Evolutionary conservation across 2,888 invertebrate species (phyloP), one percentile per base, ranked within the genome.

Genomic region (Drosophila crucigera): DNA sequence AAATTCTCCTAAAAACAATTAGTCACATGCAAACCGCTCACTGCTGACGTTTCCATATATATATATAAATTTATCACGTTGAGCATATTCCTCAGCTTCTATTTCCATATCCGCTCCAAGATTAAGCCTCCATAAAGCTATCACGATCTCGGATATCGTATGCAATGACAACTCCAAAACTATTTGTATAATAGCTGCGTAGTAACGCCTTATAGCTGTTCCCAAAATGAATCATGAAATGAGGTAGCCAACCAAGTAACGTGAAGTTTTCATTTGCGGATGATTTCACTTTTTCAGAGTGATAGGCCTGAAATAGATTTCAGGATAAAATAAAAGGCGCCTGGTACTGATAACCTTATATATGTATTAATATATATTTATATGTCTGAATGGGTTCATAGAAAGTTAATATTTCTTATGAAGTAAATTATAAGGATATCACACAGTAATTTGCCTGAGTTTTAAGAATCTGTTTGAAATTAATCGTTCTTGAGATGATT

Each of bases 81-180:
- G 1, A 6, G 73, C 78, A 73, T 47, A 83, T 28, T 55, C 6
- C 1, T 31, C 16, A 1, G 70, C 76, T n/a, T 41, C 4, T 14
- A 1, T 11, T 0, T 41, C 33, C 47, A 70, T 31, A 54, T 83
- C 83, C 5, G 52, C 16, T n/a, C 78, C 74, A 84, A 0, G 64
- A 7, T 41, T 64, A 54, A 4, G 70, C 87, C 0, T 52, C 33
- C 0, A 47, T 19, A 22, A 41, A 83, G 31, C 68, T 81, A 4
- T 61, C 6, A 0, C 67, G 65, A 35, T 69, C 31, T 28, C 76
- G 74, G 41, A 83, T 73, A 31, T 84, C 82, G 14, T 76, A 83
- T 0, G 76, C 76, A 47, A 83, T n/a, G 11, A 84, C 7, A 39
- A 71, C 82, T 0, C 68, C 87, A 2, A 41, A 11, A 35, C 63